Conservation (phyloP, 2,113 vertebrate genomes). For the Tragulus kanchil region DNA sequence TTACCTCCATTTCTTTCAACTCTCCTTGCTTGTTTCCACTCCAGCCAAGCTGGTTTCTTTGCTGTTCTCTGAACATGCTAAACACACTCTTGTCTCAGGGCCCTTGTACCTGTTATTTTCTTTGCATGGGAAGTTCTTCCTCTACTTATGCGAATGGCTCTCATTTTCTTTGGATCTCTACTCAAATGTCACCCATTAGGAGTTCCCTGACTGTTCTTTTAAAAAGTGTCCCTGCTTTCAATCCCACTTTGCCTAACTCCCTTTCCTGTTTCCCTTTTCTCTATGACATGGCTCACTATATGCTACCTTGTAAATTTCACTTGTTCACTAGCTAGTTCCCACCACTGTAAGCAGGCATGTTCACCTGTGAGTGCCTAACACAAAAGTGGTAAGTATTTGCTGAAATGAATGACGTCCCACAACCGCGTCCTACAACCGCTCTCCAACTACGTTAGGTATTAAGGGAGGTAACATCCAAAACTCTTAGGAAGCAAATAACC, state of each 20-base stretch:
- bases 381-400: neutral
- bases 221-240: neutral
- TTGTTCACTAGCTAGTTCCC: neutral
- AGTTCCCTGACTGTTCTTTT: neutral
- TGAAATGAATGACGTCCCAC: neutral
- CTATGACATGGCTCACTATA: neutral
- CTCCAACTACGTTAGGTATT: neutral
- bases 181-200: neutral
- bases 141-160: neutral
- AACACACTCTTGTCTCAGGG: neutral
- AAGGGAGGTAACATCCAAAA: neutral
- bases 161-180: neutral
- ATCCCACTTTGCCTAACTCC: neutral
- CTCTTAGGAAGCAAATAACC: neutral
- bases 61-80: neutral
- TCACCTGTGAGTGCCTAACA: neutral
- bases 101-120: neutral
- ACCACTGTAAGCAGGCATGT: neutral
- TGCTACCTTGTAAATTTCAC: neutral
- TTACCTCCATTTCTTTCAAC: neutral
- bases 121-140: neutral
- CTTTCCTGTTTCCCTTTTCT: slow-evolving; percentile 5
- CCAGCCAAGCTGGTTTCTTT: neutral
- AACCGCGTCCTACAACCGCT: neutral
- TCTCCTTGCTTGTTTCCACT: neutral